These are phyloP conservation scores for Ceratoteleas bidentatus DNA, from an alignment of 1,140 invertebrate species.

Conservation along the genomic window DNA sequence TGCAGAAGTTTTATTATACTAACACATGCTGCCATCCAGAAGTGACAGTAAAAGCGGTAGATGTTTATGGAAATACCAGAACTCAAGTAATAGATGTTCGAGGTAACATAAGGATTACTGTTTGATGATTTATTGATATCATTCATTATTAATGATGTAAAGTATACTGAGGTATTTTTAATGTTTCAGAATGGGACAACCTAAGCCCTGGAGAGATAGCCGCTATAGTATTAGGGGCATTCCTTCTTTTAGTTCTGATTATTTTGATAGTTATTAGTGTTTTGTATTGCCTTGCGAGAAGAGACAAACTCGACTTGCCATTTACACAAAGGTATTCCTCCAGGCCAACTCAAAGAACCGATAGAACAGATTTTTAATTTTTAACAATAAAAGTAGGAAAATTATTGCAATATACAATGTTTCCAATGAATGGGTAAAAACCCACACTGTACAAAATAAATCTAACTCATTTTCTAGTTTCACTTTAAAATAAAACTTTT, in stretches of 20 bases:
- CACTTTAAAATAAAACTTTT: too few relatives aligned
- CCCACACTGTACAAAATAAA: too few relatives aligned
- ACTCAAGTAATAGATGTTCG: constrained; percentile 83
- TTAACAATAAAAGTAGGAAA: too few relatives aligned
- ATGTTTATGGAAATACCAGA: constrained; percentile 83
- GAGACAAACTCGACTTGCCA: constrained; percentile 75
- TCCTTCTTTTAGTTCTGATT: constrained; percentile 76
- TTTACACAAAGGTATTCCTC: constrained; percentile 78
- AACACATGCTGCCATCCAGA: constrained; percentile 84
- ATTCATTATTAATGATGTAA: neutral
- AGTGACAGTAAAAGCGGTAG: constrained; percentile 83
- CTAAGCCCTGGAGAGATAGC: constrained; percentile 77
- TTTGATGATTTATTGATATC: neutral
- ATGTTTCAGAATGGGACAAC: constrained; percentile 74
- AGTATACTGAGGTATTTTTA: neutral
- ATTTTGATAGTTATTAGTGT: constrained; percentile 73
- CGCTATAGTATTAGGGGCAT: constrained; percentile 77
- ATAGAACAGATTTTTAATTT: too few relatives aligned
- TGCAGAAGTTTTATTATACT: constrained; percentile 83
- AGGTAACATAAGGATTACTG: constrained; percentile 69
- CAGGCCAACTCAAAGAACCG: constrained; percentile 74
- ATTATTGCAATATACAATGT: too few relatives aligned
- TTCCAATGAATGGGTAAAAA: too few relatives aligned
- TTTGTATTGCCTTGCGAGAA: constrained; percentile 72
- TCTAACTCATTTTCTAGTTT: too few relatives aligned